Evolutionary conservation across 2,888 invertebrate species (phyloP).

Genomic region (Hydraecia micacea): DNA sequence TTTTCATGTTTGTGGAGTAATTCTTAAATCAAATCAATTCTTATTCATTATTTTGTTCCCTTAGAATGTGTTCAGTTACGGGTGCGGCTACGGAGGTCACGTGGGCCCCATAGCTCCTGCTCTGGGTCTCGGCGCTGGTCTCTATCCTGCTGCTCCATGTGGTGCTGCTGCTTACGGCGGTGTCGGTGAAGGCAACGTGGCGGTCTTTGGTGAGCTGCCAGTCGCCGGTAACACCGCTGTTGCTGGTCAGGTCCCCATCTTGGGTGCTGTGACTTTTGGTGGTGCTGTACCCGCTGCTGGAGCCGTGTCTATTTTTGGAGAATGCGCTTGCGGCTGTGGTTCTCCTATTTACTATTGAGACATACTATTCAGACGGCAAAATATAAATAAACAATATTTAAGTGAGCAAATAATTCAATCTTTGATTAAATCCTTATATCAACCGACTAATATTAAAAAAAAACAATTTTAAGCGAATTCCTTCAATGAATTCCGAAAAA

Average conservation of each 20-base stretch:
- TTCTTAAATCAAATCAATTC: too few species aligned
- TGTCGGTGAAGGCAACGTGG: slow-evolving; percentile 71
- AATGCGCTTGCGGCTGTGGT: slow-evolving; percentile 48
- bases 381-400: background rate
- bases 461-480: too few species aligned
- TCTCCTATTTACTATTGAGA: slow-evolving; percentile 7
- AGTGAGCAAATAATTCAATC: background rate
- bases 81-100: background rate
- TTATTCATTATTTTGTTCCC: too few species aligned
- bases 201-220: slow-evolving; percentile 68
- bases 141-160: background rate
- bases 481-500: too few species aligned
- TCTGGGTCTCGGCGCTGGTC: background rate
- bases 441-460: too few species aligned
- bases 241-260: slow-evolving; percentile 67
- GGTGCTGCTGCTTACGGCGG: slow-evolving; percentile 43
- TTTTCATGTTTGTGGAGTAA: too few species aligned
- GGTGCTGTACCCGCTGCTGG: slow-evolving; percentile 48
- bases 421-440: background rate
- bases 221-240: slow-evolving; percentile 50
- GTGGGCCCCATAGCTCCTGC: background rate
- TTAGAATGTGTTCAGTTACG: slow-evolving; percentile 1
- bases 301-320: slow-evolving; percentile 43
- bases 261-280: slow-evolving; percentile 61
- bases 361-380: background rate